Evolutionary conservation across 2,888 invertebrate genomes (phyloP).

Genomic region (Orthosia gothica): DNA sequence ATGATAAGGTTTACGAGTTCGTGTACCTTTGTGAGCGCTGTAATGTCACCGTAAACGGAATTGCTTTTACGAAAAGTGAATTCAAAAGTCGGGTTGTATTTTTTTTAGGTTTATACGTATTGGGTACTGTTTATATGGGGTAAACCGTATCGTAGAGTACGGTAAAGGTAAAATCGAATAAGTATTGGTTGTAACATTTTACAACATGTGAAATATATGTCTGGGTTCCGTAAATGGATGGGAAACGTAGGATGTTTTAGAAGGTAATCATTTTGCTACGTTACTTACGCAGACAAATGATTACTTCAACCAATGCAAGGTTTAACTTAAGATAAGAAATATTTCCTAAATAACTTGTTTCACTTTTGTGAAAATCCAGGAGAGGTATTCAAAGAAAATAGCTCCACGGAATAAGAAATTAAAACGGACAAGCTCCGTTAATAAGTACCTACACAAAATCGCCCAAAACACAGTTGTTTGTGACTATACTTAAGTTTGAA

Average conservation of each 20-base stretch:
- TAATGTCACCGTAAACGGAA: slow-evolving; percentile 61
- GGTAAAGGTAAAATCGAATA: slow-evolving; percentile 25
- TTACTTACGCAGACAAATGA: too few relatives aligned
- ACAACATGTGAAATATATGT: slow-evolving; percentile 18
- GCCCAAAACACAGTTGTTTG: slow-evolving; percentile 42
- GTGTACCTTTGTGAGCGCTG: slow-evolving; percentile 59
- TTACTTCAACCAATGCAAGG: too few relatives aligned
- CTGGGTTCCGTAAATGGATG: background rate
- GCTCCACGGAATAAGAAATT: slow-evolving; percentile 22
- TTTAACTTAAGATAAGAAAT: background rate
- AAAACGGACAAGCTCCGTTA: slow-evolving; percentile 18
- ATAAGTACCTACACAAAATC: slow-evolving; percentile 32
- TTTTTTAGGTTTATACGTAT: slow-evolving; percentile 47
- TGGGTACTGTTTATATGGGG: slow-evolving; percentile 30
- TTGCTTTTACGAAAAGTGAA: slow-evolving; percentile 63
- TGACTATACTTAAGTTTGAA: slow-evolving; percentile 49
- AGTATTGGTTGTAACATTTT: slow-evolving; percentile 40
- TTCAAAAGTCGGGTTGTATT: slow-evolving; percentile 48
- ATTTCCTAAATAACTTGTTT: background rate
- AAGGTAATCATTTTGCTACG: background rate
- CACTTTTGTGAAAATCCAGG: slow-evolving; percentile 14
- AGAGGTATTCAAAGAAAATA: slow-evolving; percentile 17
- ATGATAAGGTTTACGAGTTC: slow-evolving; percentile 67
- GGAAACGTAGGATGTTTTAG: background rate
- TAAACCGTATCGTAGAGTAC: slow-evolving; percentile 9